A percentile compares a stretch with the other conserved stretches of the same genome.
These are phyloP conservation scores for Poeciliopsis presidionis DNA, from an alignment of 2,797 vertebrate genomes.

Conservation along the genomic window DNA sequence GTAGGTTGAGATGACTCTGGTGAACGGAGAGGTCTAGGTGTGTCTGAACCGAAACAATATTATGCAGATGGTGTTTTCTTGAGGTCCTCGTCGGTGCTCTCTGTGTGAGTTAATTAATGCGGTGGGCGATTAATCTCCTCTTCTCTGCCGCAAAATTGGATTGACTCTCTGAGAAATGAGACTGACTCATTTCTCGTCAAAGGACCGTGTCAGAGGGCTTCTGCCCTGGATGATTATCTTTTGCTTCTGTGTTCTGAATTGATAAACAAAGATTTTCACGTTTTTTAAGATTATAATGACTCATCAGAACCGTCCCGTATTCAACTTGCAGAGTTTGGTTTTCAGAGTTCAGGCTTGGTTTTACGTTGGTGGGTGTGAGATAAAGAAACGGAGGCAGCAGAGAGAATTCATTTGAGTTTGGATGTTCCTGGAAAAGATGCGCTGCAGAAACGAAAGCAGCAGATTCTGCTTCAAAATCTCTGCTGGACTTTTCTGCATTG, in stretches of 20 bases:
- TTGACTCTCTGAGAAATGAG: constrained; percentile 64
- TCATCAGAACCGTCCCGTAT: background rate
- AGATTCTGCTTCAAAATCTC: background rate
- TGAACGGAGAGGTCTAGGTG: constrained; percentile 54
- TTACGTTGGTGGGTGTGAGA: background rate
- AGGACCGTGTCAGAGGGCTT: constrained; percentile 19
- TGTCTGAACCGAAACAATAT: constrained; percentile 58
- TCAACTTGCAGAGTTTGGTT: background rate
- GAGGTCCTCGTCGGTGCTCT: constrained; percentile 44
- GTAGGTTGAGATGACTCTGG: constrained; percentile 42
- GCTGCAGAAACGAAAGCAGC: background rate
- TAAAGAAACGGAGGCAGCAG: background rate
- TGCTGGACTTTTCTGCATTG: background rate
- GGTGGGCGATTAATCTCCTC: constrained; percentile 67
- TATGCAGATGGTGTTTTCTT: constrained; percentile 63
- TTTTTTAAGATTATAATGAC: constrained; percentile 10
- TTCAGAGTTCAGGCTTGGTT: background rate
- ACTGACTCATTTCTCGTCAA: constrained; percentile 62
- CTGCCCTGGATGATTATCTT: constrained; percentile 34
- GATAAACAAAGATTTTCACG: background rate
- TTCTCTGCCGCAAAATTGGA: constrained; percentile 58
- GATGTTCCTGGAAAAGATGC: background rate
- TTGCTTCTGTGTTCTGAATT: constrained; percentile 8
- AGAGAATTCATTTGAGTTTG: background rate
- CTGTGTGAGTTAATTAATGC: constrained; percentile 65